Evolutionary conservation across 1,140 invertebrate species (phyloP), one percentile per base, ranked within the genome.

Genomic region (Pseudomyrmex flavicornis): DNA sequence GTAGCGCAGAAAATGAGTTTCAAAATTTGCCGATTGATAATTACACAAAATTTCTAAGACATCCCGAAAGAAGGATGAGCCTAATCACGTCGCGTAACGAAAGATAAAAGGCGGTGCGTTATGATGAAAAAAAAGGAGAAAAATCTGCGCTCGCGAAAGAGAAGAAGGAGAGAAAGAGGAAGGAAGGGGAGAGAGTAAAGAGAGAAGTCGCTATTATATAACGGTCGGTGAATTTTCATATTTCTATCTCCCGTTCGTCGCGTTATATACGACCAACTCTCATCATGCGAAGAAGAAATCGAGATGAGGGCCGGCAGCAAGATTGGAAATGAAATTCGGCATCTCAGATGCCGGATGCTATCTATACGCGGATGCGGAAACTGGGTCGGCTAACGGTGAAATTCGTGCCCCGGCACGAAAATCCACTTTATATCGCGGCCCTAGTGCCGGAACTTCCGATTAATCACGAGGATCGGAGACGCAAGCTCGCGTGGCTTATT

Each of bases 301-400:
- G 76, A 80, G 76, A 80, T 72, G 66, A 72, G 66, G 76, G 76
- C 54, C 76, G 61, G 17, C 20, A 62, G 35, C 35, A 35, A 35
- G 66, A 80, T 80, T 80, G 66, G 76, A 80, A 80, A 80, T 50
- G 76, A 80, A 80, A 80, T 80, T 80, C 76, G 76, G 76, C 76
- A 80, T 54, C 22, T 70, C 65, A 66, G 46, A 76, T 44, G 76
- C 54, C 66, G 76, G 76, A 80, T 80, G 54, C 66, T 72, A 80
- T 80, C 76, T 80, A 80, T 72, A 80, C 66, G 26, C 74, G 76
- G 66, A 70, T 70, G 20, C 66, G 76, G 76, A 80, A 80, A 80
- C 76, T 80, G 76, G 76, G 76, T 80, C 76, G 66, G 76, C 44
- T 80, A 80, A 80, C 76, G 76, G 76, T 80, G 76, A 80, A 59